Evolutionary conservation across 2,113 vertebrate genomes (phyloP).

Genomic region (Deroptyus accipitrinus): DNA sequence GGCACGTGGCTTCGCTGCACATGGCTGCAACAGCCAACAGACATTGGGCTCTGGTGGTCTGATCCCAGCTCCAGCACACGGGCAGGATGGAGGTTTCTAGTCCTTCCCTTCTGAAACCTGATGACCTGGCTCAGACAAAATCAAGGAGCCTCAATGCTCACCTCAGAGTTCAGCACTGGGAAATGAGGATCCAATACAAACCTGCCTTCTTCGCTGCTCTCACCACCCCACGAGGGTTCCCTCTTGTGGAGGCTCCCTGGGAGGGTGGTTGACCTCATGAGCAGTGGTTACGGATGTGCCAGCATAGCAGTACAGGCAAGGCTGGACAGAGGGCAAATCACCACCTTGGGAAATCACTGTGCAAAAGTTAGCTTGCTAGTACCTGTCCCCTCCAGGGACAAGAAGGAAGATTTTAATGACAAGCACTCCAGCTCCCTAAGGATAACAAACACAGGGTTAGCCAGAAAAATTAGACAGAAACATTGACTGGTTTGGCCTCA

Average conservation of each 20-base stretch:
- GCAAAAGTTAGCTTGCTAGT: neutral
- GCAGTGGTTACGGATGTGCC: neutral
- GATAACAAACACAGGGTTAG: constrained; percentile 5
- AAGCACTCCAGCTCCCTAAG: constrained; percentile 20
- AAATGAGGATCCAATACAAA: neutral
- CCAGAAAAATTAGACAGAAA: constrained; percentile 35
- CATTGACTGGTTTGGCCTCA: constrained; percentile 31
- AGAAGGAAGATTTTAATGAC: constrained; percentile 16
- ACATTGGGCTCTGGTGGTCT: neutral
- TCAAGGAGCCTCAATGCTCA: neutral
- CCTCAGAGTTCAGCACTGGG: neutral
- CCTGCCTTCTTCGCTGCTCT: neutral
- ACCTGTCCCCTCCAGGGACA: neutral
- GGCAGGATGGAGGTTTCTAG: neutral
- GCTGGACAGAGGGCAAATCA: neutral
- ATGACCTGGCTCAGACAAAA: neutral
- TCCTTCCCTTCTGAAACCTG: neutral
- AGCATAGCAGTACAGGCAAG: neutral
- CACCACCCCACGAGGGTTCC: neutral
- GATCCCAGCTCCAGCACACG: neutral
- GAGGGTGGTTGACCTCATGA: neutral
- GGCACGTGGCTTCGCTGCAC: neutral
- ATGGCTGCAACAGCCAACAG: neutral
- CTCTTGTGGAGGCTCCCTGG: neutral
- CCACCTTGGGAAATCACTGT: neutral